Conservation (phyloP, 2,797 vertebrate genomes). For the Cheirogaleus major region DNA sequence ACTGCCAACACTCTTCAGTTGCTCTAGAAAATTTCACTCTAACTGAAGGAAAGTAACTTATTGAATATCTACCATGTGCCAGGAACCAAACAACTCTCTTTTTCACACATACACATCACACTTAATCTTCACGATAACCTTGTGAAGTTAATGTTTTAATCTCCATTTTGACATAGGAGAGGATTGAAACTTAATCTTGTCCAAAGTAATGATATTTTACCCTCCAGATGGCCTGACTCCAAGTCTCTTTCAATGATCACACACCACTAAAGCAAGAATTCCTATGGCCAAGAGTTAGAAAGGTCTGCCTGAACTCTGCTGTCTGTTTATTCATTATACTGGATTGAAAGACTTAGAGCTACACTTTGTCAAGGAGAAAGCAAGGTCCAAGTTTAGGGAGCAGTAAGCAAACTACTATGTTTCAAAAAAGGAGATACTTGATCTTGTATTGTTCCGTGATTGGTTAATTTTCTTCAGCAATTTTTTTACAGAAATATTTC, state of each 20-base stretch:
- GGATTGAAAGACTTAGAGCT: not conserved
- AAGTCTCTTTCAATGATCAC: not conserved
- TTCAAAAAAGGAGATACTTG: not conserved
- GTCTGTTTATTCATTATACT: not conserved
- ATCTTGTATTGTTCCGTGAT: not conserved
- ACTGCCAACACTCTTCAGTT: not conserved
- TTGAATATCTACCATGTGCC: not conserved
- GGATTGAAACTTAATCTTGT: not conserved
- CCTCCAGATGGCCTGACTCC: not conserved
- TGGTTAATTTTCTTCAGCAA: not conserved
- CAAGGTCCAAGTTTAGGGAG: not conserved
- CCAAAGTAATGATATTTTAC: not conserved
- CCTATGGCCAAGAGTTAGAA: not conserved
- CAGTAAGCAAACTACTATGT: not conserved
- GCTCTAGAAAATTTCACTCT: not conserved
- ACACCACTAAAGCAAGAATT: not conserved
- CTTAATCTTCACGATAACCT: not conserved
- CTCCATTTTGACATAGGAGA: not conserved
- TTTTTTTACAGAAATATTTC: not conserved
- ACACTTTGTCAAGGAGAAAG: not conserved
- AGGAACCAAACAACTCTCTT: no score
- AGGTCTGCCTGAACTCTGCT: not conserved
- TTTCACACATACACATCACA: not conserved
- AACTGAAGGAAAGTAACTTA: not conserved
- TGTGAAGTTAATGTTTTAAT: not conserved